A percentile compares a stretch with the other conserved stretches of the same genome.
phyloP scores from a whole-genome alignment of 2,888 invertebrate genomes.

The Oscheius sp. region DNA sequence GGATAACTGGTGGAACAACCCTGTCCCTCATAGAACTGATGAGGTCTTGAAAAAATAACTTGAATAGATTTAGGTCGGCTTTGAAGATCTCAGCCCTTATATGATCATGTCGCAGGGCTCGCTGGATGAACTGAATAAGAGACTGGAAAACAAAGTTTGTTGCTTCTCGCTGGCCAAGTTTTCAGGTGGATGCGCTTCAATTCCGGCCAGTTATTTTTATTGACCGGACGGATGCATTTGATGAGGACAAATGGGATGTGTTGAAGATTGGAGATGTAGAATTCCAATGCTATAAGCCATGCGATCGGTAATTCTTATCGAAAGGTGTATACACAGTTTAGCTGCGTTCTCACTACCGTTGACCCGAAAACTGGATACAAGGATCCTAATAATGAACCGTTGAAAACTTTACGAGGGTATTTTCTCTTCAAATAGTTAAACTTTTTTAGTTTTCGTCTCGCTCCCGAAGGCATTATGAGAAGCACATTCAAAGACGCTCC shows the following conservation, averaged over 20 bases:
- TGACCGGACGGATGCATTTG: conserved; percentile 42
- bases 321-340: not conserved
- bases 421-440: not conserved
- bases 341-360: conserved; percentile 46
- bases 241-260: conserved; percentile 53
- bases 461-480: conserved; percentile 47
- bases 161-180: not conserved
- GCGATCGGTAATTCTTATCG: conserved; percentile 30
- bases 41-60: conserved; percentile 33
- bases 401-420: conserved; percentile 36
- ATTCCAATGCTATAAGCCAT: conserved; percentile 48
- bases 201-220: conserved; percentile 51
- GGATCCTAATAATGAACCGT: conserved; percentile 40
- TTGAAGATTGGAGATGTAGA: conserved; percentile 43
- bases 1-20: conserved; percentile 47
- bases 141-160: conserved; percentile 36
- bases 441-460: conserved; percentile 39
- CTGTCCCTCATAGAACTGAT: conserved; percentile 47
- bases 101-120: conserved; percentile 40
- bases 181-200: conserved; percentile 35
- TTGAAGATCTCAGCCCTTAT: conserved; percentile 46
- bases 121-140: conserved; percentile 40
- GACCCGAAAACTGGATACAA: conserved; percentile 42
- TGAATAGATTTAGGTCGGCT: conserved; percentile 36
- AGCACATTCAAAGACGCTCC: conserved; percentile 40